Conservation (phyloP, 2,888 invertebrate genomes). For the Elmis aenea region DNA sequence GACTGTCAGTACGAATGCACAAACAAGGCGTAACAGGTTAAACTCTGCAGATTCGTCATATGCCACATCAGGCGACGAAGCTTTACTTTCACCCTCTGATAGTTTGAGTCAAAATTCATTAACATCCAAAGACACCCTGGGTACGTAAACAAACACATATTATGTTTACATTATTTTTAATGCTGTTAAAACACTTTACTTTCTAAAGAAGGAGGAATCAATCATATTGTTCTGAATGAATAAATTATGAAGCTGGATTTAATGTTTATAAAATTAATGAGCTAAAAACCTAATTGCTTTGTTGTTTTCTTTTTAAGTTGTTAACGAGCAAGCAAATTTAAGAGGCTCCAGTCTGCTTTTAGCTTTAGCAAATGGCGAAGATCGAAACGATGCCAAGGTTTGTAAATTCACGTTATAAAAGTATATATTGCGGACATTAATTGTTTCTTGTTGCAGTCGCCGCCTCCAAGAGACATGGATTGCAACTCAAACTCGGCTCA, state of each 20-base stretch:
- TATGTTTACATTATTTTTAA: too few species aligned
- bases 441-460: constrained; percentile 23
- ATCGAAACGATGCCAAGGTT: constrained; percentile 13
- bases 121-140: too few species aligned
- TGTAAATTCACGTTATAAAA: constrained; percentile 1
- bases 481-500: constrained; percentile 50
- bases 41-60: constrained; percentile 75
- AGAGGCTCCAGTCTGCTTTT: constrained; percentile 53
- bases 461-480: constrained; percentile 39
- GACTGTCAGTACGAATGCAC: constrained; percentile 53
- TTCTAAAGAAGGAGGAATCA: too few species aligned
- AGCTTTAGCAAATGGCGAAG: constrained; percentile 51
- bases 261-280: too few species aligned
- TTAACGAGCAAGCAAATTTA: too few species aligned
- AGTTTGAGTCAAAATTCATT: constrained; percentile 17
- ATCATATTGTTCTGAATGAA: too few species aligned
- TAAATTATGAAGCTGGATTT: too few species aligned
- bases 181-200: too few species aligned
- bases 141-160: too few species aligned
- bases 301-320: too few species aligned
- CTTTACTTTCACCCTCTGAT: constrained; percentile 52
- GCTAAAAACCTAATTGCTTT: too few species aligned
- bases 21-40: constrained; percentile 59
- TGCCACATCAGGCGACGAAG: constrained; percentile 70
- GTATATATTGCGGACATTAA: background rate